These are phyloP conservation scores for Centropus bengalensis DNA, from an alignment of 2,113 vertebrate species.

Conservation along the genomic window DNA sequence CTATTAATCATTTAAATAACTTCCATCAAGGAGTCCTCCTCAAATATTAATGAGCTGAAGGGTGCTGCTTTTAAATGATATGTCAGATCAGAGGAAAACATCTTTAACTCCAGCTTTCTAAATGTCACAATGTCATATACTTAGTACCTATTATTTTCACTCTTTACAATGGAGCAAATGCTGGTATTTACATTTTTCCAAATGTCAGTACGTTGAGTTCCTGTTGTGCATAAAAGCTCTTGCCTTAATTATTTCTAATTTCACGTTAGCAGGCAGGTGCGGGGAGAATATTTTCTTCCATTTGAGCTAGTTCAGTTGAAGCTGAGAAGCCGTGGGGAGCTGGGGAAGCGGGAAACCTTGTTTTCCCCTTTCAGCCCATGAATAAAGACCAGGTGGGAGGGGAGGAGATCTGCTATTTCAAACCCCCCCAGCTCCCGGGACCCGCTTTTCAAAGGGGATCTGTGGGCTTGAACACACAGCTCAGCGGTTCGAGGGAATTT, in stretches of 20 bases:
- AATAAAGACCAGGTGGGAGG: slow-evolving; percentile 54
- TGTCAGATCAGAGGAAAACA: slow-evolving; percentile 61
- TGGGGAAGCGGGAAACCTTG: background rate
- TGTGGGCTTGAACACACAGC: background rate
- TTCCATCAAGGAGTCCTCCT: slow-evolving; percentile 43
- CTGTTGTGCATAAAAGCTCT: slow-evolving; percentile 53
- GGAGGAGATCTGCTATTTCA: background rate
- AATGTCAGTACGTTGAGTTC: slow-evolving; percentile 53
- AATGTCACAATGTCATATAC: slow-evolving; percentile 59
- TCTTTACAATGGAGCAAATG: slow-evolving; percentile 56
- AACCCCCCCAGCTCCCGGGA: background rate
- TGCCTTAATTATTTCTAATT: slow-evolving; percentile 68
- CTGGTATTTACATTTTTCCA: slow-evolving; percentile 65
- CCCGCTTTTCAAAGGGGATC: background rate
- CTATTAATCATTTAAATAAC: slow-evolving; percentile 67
- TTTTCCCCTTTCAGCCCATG: slow-evolving; percentile 30
- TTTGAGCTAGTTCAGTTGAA: slow-evolving; percentile 12
- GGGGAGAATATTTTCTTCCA: slow-evolving; percentile 40
- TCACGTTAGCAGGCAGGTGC: slow-evolving; percentile 48
- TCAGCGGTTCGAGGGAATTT: background rate
- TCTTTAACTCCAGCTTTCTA: slow-evolving; percentile 56
- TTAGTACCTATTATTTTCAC: slow-evolving; percentile 60
- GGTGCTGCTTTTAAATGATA: slow-evolving; percentile 53
- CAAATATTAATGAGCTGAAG: slow-evolving; percentile 60
- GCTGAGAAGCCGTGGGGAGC: background rate